Base-by-base conservation (phyloP, 1,140 invertebrate species). In the Mesaphorura yosii region DNA sequence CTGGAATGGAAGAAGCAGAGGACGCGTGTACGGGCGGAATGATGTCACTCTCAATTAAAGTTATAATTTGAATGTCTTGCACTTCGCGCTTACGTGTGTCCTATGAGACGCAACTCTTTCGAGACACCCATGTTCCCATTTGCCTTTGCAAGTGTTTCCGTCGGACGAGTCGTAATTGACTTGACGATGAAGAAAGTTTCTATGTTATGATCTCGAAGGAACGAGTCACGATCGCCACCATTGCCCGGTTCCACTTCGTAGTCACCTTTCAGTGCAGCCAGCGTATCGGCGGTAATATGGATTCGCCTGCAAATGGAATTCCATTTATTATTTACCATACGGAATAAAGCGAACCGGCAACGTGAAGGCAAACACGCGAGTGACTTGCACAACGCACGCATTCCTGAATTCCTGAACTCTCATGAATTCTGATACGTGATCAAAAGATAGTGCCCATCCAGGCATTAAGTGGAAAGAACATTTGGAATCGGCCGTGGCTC, bases 211-310 rank as follows among this genome's bases (percentile, higher is more conserved):
- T 93, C 86, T 65, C 85, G 83, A 1, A 96, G 73, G 71, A 91
- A 94, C 1, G 81, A 68, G 63, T 94, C 89, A 31, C 90, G 70
- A 38, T 88, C 82, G 0, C 76, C 81, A 0, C 91, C 90, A 55
- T 82, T 72, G 3, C 89, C 90, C 0, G 82, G 83, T 66, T 94
- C 91, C 25, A 94, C 88, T 66, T 86, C 79, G 69, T 93, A 96
- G 64, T 89, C 84, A 27, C 79, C 83, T 41, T 83, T 84, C 39
- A 96, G 76, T 66, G 80, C 88, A 17, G 79, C 75, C 22, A 94
- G 72, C 0, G 91, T 94, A 65, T 92, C 88, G 67, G 84, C 82
- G 0, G 91, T 95, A 48, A 96, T 88, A 69, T 95, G 91, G n/a
- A 96, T 86, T 45, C 89, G 78, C 34, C 90, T 91, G 68, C 19